Conservation (phyloP, 92 coral and sea anemone genomes). For the Porites evermanni region DNA sequence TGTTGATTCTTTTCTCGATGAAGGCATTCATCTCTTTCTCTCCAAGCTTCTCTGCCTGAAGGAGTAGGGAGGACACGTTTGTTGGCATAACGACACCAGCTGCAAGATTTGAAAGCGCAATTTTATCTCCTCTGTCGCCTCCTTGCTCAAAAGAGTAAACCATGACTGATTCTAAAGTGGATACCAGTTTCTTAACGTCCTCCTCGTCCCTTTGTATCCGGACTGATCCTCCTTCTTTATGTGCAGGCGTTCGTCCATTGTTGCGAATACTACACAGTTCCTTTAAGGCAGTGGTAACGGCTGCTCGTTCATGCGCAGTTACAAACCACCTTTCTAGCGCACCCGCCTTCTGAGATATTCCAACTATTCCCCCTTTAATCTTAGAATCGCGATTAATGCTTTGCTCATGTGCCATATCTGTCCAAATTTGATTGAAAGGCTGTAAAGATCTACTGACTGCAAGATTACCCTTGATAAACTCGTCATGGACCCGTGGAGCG, state of each 20-base stretch:
- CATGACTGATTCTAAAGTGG: slow-evolving; percentile 37
- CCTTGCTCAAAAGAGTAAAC: slow-evolving; percentile 25
- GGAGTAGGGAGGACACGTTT: slow-evolving; percentile 18
- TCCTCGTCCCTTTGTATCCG: slow-evolving; percentile 48
- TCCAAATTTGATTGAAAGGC: slow-evolving; percentile 57
- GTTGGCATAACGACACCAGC: slow-evolving; percentile 44
- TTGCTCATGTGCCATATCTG: slow-evolving; percentile 64
- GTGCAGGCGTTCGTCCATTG: not conserved
- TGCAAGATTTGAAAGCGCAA: slow-evolving; percentile 50
- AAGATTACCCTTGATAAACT: slow-evolving; percentile 49
- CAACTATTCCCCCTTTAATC: slow-evolving; percentile 13
- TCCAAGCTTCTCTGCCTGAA: slow-evolving; percentile 31
- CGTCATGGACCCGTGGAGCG: slow-evolving; percentile 31
- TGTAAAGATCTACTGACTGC: slow-evolving; percentile 51
- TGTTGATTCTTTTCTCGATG: slow-evolving; percentile 20
- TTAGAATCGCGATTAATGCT: slow-evolving; percentile 52
- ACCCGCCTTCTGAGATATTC: slow-evolving; percentile 29
- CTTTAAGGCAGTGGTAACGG: slow-evolving; percentile 14
- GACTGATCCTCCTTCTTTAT: slow-evolving; percentile 29
- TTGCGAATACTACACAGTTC: not conserved
- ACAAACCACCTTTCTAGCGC: slow-evolving; percentile 46
- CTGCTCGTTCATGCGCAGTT: slow-evolving; percentile 36
- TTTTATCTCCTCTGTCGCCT: not conserved
- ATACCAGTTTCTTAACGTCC: slow-evolving; percentile 37
- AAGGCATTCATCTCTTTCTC: slow-evolving; percentile 13